Percentiles rank a stretch among this genome's conserved stretches.
Evolutionary conservation across 2,113 vertebrate species (phyloP).

Genomic region (Gracilinanus agilis): DNA sequence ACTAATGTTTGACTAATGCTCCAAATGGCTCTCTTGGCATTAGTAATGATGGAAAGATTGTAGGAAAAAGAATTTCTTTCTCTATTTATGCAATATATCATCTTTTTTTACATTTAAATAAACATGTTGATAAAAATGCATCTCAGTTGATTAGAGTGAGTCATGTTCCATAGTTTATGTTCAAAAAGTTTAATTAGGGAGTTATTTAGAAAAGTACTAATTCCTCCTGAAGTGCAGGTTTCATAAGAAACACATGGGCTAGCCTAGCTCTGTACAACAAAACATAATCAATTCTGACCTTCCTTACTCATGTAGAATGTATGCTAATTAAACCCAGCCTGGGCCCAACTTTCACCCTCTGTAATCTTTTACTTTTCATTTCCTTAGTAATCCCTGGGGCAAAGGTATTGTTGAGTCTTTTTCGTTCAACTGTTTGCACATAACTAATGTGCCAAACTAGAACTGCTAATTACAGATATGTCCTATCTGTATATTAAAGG

Average conservation of each 20-base stretch:
- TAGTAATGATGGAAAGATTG: neutral
- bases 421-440: neutral
- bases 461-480: neutral
- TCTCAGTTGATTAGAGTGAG: neutral
- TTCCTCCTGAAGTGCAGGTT: neutral
- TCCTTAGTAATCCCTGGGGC: neutral
- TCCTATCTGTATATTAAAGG: neutral
- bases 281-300: neutral
- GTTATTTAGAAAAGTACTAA: neutral
- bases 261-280: neutral
- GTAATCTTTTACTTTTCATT: neutral
- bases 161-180: neutral
- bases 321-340: slow-evolving; percentile 3
- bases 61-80: neutral
- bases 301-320: neutral
- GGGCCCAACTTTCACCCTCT: neutral
- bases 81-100: neutral
- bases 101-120: neutral
- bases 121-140: neutral
- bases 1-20: slow-evolving; percentile 13
- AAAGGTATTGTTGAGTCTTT: neutral
- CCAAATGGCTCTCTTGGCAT: neutral
- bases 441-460: neutral
- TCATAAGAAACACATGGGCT: neutral
- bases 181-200: neutral